Evolutionary conservation across 2,797 vertebrate species (phyloP).

Genomic region (Myotis findleyi): DNA sequence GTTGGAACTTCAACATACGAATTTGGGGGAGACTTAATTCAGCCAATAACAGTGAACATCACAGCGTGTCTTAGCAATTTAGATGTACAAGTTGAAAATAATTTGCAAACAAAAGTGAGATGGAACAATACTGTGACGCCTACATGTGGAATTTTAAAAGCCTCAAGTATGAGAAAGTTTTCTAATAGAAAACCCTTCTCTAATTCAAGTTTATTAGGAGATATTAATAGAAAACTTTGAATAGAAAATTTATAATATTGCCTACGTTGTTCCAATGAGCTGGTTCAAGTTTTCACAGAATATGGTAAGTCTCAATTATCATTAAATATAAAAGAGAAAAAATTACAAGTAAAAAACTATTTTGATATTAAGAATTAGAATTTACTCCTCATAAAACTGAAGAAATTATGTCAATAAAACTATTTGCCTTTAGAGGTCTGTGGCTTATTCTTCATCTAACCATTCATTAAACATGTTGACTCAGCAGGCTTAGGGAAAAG

Average conservation of each 20-base stretch:
- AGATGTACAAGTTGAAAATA: background rate
- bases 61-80: background rate
- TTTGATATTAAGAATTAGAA: constrained; percentile 22
- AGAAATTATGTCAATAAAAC: constrained; percentile 41
- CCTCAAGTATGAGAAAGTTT: background rate
- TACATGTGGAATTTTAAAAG: background rate
- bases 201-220: constrained; percentile 7
- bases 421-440: background rate
- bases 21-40: background rate
- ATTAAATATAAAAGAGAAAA: background rate
- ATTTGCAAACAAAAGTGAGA: constrained; percentile 1
- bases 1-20: background rate
- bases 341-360: constrained; percentile 9
- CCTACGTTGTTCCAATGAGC: background rate
- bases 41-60: background rate
- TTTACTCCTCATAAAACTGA: background rate
- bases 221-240: constrained; percentile 36
- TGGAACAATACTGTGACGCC: background rate
- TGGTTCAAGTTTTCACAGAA: constrained; percentile 21
- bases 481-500: constrained; percentile 35
- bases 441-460: background rate
- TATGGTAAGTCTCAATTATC: background rate
- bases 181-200: constrained; percentile 38
- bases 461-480: background rate
- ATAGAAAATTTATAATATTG: constrained; percentile 9